Evolutionary conservation across 1,140 invertebrate genomes (phyloP), one percentile per base, ranked within the genome.

Genomic region (Melipona quadrifasciata): DNA sequence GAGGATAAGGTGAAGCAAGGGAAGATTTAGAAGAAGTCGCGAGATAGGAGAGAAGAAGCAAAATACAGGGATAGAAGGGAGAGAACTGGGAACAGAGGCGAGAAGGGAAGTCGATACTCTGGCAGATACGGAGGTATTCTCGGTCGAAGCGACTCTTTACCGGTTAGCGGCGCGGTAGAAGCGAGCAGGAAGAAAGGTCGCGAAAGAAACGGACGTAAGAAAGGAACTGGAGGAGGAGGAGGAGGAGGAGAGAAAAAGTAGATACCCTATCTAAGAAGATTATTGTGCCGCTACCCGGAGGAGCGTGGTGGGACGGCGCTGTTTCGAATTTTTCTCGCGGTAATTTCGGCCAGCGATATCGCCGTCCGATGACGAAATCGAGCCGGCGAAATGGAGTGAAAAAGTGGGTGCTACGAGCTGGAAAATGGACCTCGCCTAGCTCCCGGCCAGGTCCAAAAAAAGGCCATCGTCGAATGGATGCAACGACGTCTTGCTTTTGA

Each of bases 261-360:
- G 31, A 61, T 57, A 73, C 67, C 72, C 58, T 80, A 88, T 88
- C 86, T 87, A 61, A 34, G 73, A 39, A 85, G 87, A 88, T 87
- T 88, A 88, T 87, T 81, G 87, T 72, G 76, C 81, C 73, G 55
- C 82, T 64, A 47, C 39, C 39, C 39, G 39, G 39, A 8, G 39
- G 39, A 47, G 58, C 58, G 57, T 65, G 80, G 65, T 31, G 80
- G 55, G 68, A 61, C 39, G 71, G 21, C 57, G 76, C 57, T 70
- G 76, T 74, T 80, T 82, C 86, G 82, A 88, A 87, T 87, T 87
- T 83, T 83, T 85, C 82, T 64, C 19, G n/a, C 39, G 86, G 87
- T 87, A 84, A 80, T 79, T 87, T 61, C 73, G 67, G 61, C 57
- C 67, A 65, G 83, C 77, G 76, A 39, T 87, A 86, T 82, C 81